phyloP scores from a whole-genome alignment of 2,888 invertebrate species.

The Cynaeus angustus region DNA sequence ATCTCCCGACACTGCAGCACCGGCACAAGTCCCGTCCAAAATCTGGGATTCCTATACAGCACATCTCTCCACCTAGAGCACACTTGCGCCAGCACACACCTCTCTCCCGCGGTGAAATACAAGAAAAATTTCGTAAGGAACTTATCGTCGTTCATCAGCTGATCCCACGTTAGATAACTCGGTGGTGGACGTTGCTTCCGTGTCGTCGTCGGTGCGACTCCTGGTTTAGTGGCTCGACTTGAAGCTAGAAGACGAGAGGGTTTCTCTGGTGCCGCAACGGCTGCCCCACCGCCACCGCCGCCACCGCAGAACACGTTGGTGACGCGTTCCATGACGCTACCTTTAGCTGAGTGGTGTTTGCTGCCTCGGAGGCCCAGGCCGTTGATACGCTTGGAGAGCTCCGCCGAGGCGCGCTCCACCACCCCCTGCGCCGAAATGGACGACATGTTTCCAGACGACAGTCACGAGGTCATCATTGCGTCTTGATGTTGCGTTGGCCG shows the following conservation, averaged over 20 bases:
- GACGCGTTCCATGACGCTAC: constrained; percentile 90
- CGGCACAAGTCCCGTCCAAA: constrained; percentile 91
- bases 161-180: constrained; percentile 79
- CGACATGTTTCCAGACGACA: constrained; percentile 74
- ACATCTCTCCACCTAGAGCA: constrained; percentile 92
- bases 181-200: constrained; percentile 59
- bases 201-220: constrained; percentile 45
- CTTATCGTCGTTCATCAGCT: constrained; percentile 87
- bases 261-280: constrained; percentile 71
- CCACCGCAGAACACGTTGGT: constrained; percentile 91
- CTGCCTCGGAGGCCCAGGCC: constrained; percentile 75
- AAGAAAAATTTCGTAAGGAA: constrained; percentile 90
- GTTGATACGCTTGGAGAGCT: constrained; percentile 91
- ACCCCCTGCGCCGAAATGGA: constrained; percentile 92
- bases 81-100: constrained; percentile 87
- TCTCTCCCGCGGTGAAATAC: constrained; percentile 82
- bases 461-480: constrained; percentile 52
- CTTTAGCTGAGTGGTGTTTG: constrained; percentile 70
- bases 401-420: constrained; percentile 93
- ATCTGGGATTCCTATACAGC: constrained; percentile 81
- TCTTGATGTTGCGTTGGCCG: constrained; percentile 30
- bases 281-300: constrained; percentile 73
- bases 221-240: constrained; percentile 19
- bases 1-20: constrained; percentile 90
- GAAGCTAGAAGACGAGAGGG: constrained; percentile 60